phyloP scores from a whole-genome alignment of 2,888 invertebrate species.

The Saturnia japonica region DNA sequence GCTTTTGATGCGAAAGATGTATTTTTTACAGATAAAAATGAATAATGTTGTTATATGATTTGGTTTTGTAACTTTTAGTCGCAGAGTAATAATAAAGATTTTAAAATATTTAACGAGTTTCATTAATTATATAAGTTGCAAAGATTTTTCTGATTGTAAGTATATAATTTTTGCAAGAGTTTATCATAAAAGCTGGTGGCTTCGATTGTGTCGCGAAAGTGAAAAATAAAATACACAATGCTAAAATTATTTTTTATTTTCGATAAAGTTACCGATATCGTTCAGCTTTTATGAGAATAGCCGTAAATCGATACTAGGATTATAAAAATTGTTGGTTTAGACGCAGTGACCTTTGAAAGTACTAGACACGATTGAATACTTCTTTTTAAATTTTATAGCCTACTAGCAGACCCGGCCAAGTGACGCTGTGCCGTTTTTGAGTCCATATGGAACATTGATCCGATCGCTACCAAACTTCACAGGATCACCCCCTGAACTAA shows the following conservation, averaged over 20 bases:
- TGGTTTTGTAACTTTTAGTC: not conserved
- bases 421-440: no score
- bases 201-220: not conserved
- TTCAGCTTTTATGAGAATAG: not conserved
- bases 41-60: not conserved
- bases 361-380: no score
- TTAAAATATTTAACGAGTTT: not conserved
- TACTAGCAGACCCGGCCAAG: no score
- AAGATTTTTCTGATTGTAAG: not conserved
- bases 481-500: no score
- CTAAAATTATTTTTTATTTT: not conserved
- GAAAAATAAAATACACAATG: not conserved
- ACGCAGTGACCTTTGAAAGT: no score
- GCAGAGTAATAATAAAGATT: not conserved
- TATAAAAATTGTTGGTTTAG: no score
- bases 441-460: no score
- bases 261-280: not conserved
- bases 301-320: no score
- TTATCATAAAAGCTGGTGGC: not conserved
- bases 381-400: no score
- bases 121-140: not conserved
- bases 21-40: not conserved
- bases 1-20: not conserved
- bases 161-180: not conserved
- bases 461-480: no score